Percentiles rank a stretch among this genome's conserved stretches.
These are phyloP conservation scores for Ctenochaetus hawaiiensis DNA, from an alignment of 2,797 vertebrate genomes.

Conservation along the genomic window DNA sequence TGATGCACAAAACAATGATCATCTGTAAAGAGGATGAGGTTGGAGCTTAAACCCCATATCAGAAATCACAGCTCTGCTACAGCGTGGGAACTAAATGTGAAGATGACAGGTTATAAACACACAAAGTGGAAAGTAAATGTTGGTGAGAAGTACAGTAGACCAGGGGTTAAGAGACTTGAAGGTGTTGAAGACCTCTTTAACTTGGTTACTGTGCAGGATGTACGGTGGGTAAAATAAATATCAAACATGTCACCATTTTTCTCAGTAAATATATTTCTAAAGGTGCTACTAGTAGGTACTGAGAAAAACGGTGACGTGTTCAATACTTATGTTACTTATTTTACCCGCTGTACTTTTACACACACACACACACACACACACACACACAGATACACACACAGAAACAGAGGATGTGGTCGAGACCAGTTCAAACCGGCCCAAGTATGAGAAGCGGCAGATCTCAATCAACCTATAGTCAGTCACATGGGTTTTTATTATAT, in stretches of 20 bases:
- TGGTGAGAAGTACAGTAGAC: background rate
- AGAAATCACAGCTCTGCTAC: background rate
- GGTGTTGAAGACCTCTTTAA: background rate
- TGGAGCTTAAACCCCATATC: background rate
- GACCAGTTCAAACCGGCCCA: slow-evolving; percentile 19
- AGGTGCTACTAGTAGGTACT: too few species aligned
- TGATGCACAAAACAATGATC: background rate
- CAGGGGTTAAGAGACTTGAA: background rate
- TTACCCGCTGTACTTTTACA: too few species aligned
- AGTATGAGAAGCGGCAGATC: background rate
- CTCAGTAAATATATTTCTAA: too few species aligned
- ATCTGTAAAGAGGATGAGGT: background rate
- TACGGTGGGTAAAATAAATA: background rate
- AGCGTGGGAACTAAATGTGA: too few species aligned
- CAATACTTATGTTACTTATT: too few species aligned
- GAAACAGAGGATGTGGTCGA: slow-evolving; percentile 30
- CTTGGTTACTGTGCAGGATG: slow-evolving; percentile 14
- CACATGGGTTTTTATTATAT: background rate
- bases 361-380: background rate
- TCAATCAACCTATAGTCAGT: background rate
- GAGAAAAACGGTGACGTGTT: too few species aligned
- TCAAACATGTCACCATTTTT: too few species aligned
- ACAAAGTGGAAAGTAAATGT: background rate
- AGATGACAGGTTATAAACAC: background rate
- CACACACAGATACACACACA: background rate